Evolutionary conservation across 2,113 vertebrate species (phyloP), one percentile per base, ranked within the genome.

Genomic region (Hassar affinis): DNA sequence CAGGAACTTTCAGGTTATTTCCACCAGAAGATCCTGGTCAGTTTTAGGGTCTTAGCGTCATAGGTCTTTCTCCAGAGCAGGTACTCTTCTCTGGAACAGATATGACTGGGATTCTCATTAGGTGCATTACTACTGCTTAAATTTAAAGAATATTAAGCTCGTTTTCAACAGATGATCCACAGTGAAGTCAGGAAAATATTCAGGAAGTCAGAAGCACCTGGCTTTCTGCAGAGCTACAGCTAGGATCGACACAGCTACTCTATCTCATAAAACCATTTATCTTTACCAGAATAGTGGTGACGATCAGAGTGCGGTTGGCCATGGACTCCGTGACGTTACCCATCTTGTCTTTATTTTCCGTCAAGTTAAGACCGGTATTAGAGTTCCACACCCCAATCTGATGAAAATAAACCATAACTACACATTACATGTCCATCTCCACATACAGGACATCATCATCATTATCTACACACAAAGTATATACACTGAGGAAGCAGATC

Each of bases 331-430:
- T 97, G 85, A 97, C 93, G 49, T 98, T 98, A 81, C 94, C 95
- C 18, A 94, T 92, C 9, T 89, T 93, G 87, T 98, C 97, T 90
- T 95, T 97, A 91, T 87, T 94, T 51, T 98, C 96, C 0, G 96
- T 97, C 94, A 99, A 94, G 91, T 98, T 99, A 92, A 99, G 97
- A 91, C 98, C 98, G 33, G 92, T 94, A 90, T 96, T 96, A 86
- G 98, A 98, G 87, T 98, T 99, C 98, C 98, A 99, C 78, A 97
- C 93, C 6, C 97, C 98, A 69, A 99, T 96, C 98, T 99, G 92
- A 59, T 80, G 78, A 27, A 35, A 61, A 15, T 2, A 49, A 49
- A 49, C 11, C 12, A 11, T 51, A 51, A 49, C 7, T 33, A 78
- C n/a, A 45, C 2, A 11, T 51, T 30, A 75, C 47, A 18, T 30